phyloP scores from a whole-genome alignment of 2,888 invertebrate species.

The Iselma pallidipennis region DNA sequence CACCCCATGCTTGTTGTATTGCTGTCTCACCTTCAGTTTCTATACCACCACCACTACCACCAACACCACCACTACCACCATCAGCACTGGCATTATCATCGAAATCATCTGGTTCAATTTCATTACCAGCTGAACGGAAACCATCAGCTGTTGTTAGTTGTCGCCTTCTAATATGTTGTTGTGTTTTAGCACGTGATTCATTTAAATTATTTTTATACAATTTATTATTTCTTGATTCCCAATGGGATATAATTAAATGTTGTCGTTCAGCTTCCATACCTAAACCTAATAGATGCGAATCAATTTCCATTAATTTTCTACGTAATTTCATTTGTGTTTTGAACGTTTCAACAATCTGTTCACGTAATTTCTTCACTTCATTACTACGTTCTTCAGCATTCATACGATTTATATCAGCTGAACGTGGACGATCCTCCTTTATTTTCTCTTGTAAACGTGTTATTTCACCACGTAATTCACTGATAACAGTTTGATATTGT shows the following conservation, averaged over 20 bases:
- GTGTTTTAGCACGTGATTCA: conserved; percentile 63
- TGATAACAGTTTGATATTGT: conserved; percentile 81
- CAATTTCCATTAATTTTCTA: conserved; percentile 85
- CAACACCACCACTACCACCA: conserved; percentile 13
- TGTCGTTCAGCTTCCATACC: conserved; percentile 88
- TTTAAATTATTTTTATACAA: conserved; percentile 65
- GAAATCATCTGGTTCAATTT: conserved; percentile 31
- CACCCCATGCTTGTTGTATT: conserved; percentile 82
- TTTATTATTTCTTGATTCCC: conserved; percentile 83
- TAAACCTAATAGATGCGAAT: conserved; percentile 83
- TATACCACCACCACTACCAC: conserved; percentile 35
- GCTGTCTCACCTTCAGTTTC: conserved; percentile 66
- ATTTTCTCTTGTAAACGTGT: conserved; percentile 78
- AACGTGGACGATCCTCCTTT: conserved; percentile 67
- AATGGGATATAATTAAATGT: conserved; percentile 85
- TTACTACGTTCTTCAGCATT: conserved; percentile 47
- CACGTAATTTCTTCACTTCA: conserved; percentile 69
- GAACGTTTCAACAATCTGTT: conserved; percentile 86
- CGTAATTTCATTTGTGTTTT: conserved; percentile 92
- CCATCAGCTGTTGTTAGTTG: conserved; percentile 46
- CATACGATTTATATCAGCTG: conserved; percentile 54
- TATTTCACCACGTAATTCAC: conserved; percentile 84
- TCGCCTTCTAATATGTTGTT: conserved; percentile 59
- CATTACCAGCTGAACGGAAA: conserved; percentile 51
- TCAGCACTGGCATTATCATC: not conserved